These are phyloP conservation scores for Julus scanicus DNA, from an alignment of 2,888 invertebrate genomes.

Conservation along the genomic window DNA sequence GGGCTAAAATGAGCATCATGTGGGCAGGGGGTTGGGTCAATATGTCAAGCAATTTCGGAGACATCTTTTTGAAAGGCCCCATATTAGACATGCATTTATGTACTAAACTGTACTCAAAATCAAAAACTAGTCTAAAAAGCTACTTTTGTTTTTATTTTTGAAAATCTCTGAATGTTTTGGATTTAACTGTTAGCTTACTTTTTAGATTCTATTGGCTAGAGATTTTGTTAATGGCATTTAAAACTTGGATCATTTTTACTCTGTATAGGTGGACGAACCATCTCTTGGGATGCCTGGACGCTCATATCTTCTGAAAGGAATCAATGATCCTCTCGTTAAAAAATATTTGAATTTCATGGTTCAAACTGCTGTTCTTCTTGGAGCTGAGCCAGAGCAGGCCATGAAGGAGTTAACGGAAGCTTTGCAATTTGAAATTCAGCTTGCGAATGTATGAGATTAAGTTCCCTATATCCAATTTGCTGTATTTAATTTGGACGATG, in stretches of 20 bases:
- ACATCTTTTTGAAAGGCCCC: too few species aligned
- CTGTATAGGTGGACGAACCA: conserved; percentile 83
- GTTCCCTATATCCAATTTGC: not conserved
- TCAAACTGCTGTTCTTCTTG: conserved; percentile 85
- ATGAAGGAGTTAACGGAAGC: conserved; percentile 80
- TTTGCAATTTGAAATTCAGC: conserved; percentile 85
- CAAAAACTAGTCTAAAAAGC: too few species aligned
- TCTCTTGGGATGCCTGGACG: conserved; percentile 81
- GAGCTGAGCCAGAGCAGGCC: conserved; percentile 79
- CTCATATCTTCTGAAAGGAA: conserved; percentile 85
- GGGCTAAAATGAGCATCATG: too few species aligned
- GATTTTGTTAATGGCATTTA: too few species aligned
- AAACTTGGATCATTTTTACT: not conserved
- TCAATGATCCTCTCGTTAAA: conserved; percentile 84
- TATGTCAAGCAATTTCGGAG: too few species aligned
- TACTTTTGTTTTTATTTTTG: too few species aligned
- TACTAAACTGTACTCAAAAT: too few species aligned
- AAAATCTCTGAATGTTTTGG: too few species aligned
- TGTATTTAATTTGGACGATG: not conserved
- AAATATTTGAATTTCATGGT: conserved; percentile 73
- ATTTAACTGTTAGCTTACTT: too few species aligned
- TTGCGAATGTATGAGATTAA: conserved; percentile 85
- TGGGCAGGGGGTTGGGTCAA: too few species aligned
- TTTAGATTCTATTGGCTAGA: too few species aligned
- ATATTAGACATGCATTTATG: too few species aligned